These are phyloP conservation scores for Dufourea novaeangliae DNA, from an alignment of 1,140 invertebrate species.

Conservation along the genomic window DNA sequence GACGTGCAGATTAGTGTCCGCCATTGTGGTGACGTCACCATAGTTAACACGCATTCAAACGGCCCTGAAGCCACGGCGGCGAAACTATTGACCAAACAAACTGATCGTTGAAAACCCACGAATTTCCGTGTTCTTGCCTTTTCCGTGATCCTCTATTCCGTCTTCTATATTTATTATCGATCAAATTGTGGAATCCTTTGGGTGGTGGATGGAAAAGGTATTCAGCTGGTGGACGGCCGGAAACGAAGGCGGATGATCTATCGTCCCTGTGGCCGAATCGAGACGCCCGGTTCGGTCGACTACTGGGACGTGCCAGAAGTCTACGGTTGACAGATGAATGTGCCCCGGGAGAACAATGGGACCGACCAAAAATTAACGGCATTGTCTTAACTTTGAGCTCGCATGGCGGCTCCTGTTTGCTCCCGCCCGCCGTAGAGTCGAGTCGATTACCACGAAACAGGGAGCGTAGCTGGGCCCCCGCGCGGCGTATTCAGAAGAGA, in stretches of 20 bases:
- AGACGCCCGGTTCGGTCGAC: constrained; percentile 37
- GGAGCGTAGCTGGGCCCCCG: constrained; percentile 40
- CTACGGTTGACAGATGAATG: constrained; percentile 81
- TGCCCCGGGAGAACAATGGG: constrained; percentile 76
- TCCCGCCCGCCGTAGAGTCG: constrained; percentile 12
- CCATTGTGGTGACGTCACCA: constrained; percentile 81
- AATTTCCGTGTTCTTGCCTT: background rate
- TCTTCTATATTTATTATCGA: no score
- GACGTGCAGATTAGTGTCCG: constrained; percentile 82
- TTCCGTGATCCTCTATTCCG: background rate
- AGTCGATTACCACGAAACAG: constrained; percentile 65
- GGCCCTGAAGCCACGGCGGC: constrained; percentile 32
- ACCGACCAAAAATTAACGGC: constrained; percentile 81
- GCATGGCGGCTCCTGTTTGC: constrained; percentile 58
- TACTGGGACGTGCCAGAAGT: constrained; percentile 67
- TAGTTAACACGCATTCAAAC: constrained; percentile 81
- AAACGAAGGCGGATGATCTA: constrained; percentile 28
- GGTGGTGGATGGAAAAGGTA: background rate
- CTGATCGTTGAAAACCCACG: background rate
- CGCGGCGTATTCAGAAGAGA: constrained; percentile 56
- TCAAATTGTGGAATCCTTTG: no score
- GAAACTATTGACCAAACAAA: constrained; percentile 69
- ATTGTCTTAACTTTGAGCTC: constrained; percentile 80
- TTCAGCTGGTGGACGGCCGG: background rate
- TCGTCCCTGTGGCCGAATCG: constrained; percentile 34